Percentiles rank a stretch among this genome's conserved stretches.
These are phyloP conservation scores for Epizoanthus scotinus DNA, from an alignment of 92 coral and sea anemone species.

Conservation along the genomic window DNA sequence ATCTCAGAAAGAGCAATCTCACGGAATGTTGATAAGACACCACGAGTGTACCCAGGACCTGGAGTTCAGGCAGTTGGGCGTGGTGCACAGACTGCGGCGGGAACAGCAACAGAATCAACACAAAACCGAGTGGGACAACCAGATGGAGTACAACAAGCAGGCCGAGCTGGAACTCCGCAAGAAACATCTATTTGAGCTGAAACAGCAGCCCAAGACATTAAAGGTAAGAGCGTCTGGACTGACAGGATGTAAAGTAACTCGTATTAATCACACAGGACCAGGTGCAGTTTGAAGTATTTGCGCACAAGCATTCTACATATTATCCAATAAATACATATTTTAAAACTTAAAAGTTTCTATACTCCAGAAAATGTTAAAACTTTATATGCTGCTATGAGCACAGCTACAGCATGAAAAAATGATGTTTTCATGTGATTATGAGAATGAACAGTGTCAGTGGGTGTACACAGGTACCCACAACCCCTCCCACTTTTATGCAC, in stretches of 20 bases:
- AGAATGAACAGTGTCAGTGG: too few relatives aligned
- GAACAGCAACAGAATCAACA: conserved; percentile 98
- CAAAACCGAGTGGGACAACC: conserved; percentile 91
- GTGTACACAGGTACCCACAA: too few relatives aligned
- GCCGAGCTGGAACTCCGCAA: conserved; percentile 90
- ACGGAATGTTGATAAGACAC: conserved; percentile 91
- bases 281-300: too few relatives aligned
- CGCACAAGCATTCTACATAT: too few relatives aligned
- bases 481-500: too few relatives aligned
- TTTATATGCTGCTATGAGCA: too few relatives aligned
- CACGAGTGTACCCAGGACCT: conserved; percentile 98
- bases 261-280: background rate
- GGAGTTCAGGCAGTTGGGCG: conserved; percentile 88
- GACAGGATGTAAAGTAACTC: background rate
- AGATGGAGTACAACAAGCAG: conserved; percentile 95
- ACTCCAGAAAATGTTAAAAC: too few relatives aligned
- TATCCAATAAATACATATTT: too few relatives aligned
- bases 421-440: too few relatives aligned
- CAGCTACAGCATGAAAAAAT: too few relatives aligned
- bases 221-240: conserved; percentile 58
- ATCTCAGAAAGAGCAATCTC: conserved; percentile 89
- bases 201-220: conserved; percentile 96
- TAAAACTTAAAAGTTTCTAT: too few relatives aligned
- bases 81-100: conserved; percentile 86
- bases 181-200: conserved; percentile 85